Percentiles rank a stretch among this genome's conserved stretches.
Conservation (phyloP, 1,140 invertebrate species). For the Cardiocondyla obscurior region DNA sequence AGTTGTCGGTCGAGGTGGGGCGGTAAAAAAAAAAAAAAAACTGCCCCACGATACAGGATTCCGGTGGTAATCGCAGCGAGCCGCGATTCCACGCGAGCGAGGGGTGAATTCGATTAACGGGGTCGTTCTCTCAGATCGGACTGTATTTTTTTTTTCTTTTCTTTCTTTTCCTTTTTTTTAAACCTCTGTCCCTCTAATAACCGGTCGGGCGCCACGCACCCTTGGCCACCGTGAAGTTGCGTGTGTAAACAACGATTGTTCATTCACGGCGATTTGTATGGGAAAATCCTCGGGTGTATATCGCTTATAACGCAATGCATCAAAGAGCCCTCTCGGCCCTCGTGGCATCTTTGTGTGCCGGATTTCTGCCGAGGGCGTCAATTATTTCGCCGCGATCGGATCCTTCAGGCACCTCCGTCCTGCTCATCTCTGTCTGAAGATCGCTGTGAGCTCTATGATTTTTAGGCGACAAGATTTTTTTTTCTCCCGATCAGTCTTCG, state of each 20-base stretch:
- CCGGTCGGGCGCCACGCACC: conserved; percentile 37
- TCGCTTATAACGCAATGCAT: conserved; percentile 34
- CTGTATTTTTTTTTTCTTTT: too few relatives aligned
- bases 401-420: background rate
- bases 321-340: conserved; percentile 24
- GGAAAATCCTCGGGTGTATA: conserved; percentile 29
- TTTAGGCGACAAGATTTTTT: background rate
- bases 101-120: conserved; percentile 83
- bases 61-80: conserved; percentile 68
- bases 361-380: background rate
- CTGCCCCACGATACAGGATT: conserved; percentile 72
- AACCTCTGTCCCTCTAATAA: conserved; percentile 51
- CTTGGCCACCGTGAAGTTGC: background rate
- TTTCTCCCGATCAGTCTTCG: background rate
- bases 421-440: background rate
- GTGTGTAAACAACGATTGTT: conserved; percentile 52
- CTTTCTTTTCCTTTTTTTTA: conserved; percentile 41
- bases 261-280: conserved; percentile 25
- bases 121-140: conserved; percentile 69
- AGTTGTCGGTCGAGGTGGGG: conserved; percentile 59
- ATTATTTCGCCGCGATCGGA: background rate
- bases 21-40: conserved; percentile 59
- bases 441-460: conserved; percentile 1
- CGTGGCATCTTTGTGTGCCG: conserved; percentile 1
- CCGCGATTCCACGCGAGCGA: conserved; percentile 63